Conservation (phyloP, 92 coral and sea anemone species). For the Parazoanthus atlanticus region DNA sequence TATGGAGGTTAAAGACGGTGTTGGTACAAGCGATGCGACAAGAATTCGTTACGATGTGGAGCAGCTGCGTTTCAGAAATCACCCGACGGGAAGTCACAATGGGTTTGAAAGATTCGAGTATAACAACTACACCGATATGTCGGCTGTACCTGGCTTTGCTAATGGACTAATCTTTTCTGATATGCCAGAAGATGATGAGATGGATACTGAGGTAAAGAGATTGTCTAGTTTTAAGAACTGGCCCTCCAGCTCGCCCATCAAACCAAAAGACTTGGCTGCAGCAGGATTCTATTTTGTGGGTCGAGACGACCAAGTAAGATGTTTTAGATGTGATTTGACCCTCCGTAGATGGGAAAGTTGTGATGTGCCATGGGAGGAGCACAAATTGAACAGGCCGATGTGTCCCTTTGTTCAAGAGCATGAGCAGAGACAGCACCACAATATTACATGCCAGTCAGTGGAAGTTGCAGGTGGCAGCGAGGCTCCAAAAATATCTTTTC, state of each 20-base stretch:
- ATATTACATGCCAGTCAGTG: slow-evolving; percentile 52
- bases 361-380: slow-evolving; percentile 83
- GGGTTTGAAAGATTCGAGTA: neutral
- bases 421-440: slow-evolving; percentile 45
- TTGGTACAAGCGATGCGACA: neutral
- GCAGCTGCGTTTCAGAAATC: neutral
- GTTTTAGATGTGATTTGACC: slow-evolving; percentile 80
- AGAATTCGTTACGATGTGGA: neutral
- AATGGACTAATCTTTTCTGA: slow-evolving; percentile 47
- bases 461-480: slow-evolving; percentile 39
- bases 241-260: slow-evolving; percentile 70
- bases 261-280: slow-evolving; percentile 72
- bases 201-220: slow-evolving; percentile 77
- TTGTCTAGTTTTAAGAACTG: slow-evolving; percentile 72
- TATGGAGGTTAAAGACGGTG: slow-evolving; percentile 29
- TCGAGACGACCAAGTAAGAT: slow-evolving; percentile 75
- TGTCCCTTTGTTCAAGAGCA: slow-evolving; percentile 67
- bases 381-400: slow-evolving; percentile 44
- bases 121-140: slow-evolving; percentile 8
- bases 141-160: neutral
- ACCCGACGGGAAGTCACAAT: neutral
- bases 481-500: neutral
- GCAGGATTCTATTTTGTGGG: slow-evolving; percentile 87
- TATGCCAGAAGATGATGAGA: slow-evolving; percentile 72
- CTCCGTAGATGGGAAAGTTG: slow-evolving; percentile 74